These are phyloP conservation scores for Leucopsar rothschildi DNA, from an alignment of 2,113 vertebrate genomes.

Conservation along the genomic window DNA sequence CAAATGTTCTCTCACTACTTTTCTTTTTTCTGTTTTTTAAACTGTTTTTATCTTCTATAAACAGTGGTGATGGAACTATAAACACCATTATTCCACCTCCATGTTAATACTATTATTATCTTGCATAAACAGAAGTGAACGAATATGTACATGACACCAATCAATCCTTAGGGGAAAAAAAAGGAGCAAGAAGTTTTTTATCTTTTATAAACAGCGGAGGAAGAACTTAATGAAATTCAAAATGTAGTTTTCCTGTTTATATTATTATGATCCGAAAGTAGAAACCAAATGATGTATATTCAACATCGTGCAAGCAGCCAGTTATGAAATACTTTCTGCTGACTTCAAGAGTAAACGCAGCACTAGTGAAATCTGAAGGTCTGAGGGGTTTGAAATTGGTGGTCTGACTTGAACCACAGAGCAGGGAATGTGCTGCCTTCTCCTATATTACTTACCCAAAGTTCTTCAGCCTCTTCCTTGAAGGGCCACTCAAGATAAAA, in stretches of 20 bases:
- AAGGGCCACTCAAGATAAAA: constrained; percentile 14
- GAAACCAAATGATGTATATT: constrained; percentile 66
- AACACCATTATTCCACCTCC: constrained; percentile 74
- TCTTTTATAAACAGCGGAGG: constrained; percentile 66
- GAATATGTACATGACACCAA: constrained; percentile 74
- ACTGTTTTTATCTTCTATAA: constrained; percentile 73
- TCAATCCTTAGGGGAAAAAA: constrained; percentile 66
- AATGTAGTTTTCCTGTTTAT: constrained; percentile 72
- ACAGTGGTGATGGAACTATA: constrained; percentile 71
- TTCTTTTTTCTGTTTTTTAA: constrained; percentile 38
- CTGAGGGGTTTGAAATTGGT: background rate
- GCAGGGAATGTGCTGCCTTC: background rate
- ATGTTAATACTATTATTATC: constrained; percentile 77
- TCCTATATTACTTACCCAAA: background rate
- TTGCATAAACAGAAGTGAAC: constrained; percentile 73
- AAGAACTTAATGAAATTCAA: constrained; percentile 74
- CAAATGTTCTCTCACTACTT: constrained; percentile 55
- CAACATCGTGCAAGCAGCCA: constrained; percentile 14
- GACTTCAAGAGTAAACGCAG: constrained; percentile 1
- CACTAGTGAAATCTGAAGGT: background rate
- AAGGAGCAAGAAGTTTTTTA: constrained; percentile 56
- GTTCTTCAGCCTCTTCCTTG: background rate
- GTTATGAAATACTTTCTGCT: constrained; percentile 52
- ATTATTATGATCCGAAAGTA: constrained; percentile 64
- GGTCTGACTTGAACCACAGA: background rate